Percentiles rank a stretch among this genome's conserved stretches.
Conservation (phyloP, 2,797 vertebrate genomes). For the Platalea minor region DNA sequence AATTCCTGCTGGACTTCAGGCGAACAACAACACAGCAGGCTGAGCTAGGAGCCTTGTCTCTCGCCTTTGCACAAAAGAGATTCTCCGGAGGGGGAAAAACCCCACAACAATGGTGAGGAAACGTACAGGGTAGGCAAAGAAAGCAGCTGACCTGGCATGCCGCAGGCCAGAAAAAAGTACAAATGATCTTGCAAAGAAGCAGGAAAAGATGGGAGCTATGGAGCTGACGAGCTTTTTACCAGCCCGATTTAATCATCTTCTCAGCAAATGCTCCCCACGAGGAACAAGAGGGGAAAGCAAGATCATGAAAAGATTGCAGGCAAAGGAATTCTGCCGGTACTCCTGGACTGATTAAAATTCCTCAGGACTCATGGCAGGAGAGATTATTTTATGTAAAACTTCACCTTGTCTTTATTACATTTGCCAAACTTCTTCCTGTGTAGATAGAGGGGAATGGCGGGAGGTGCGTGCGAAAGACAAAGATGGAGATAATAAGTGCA, state of each 20-base stretch:
- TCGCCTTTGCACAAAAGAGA: conserved; percentile 48
- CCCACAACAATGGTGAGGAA: conserved; percentile 60
- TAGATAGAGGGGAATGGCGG: background rate
- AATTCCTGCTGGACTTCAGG: conserved; percentile 57
- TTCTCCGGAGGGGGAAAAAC: conserved; percentile 30
- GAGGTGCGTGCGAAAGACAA: background rate
- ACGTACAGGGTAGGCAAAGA: conserved; percentile 51
- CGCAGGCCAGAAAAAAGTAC: conserved; percentile 32
- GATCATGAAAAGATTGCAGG: conserved; percentile 62
- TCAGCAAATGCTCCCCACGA: conserved; percentile 59
- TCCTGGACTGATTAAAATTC: conserved; percentile 67
- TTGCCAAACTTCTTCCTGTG: conserved; percentile 50
- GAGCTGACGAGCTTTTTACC: conserved; percentile 32
- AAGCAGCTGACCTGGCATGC: conserved; percentile 54
- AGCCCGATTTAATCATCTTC: conserved; percentile 51
- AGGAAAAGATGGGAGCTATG: conserved; percentile 37
- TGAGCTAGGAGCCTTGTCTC: conserved; percentile 56
- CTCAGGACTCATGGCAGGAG: conserved; percentile 50
- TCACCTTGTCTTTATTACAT: conserved; percentile 54
- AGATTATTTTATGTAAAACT: conserved; percentile 61
- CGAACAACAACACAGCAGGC: conserved; percentile 66
- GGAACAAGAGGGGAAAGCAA: conserved; percentile 54
- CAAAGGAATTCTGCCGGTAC: conserved; percentile 49
- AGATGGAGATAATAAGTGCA: background rate
- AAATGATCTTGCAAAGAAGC: conserved; percentile 53